phyloP scores from a whole-genome alignment of 1,140 invertebrate genomes.

The Sarcophaga bullata region DNA sequence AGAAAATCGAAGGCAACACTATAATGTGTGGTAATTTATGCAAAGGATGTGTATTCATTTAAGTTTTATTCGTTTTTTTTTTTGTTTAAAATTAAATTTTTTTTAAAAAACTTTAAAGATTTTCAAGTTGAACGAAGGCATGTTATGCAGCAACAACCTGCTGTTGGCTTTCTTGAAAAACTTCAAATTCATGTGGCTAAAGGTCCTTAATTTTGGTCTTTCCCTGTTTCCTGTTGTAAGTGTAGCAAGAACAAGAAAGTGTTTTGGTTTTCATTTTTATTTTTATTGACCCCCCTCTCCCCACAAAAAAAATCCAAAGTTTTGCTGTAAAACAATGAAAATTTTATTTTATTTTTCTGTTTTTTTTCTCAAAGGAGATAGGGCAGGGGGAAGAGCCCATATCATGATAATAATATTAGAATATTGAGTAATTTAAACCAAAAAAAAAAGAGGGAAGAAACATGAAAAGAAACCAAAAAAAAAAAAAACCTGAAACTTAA shows the following conservation, averaged over 20 bases:
- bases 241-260: not conserved
- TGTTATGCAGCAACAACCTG: not conserved
- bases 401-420: conserved; percentile 10
- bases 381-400: not conserved
- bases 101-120: not conserved
- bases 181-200: not conserved
- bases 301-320: no score
- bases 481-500: not conserved
- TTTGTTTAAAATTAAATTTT: not conserved
- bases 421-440: not conserved
- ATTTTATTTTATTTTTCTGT: not conserved
- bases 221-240: not conserved
- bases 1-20: no score
- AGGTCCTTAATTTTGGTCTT: not conserved
- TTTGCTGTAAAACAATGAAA: not conserved
- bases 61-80: no score
- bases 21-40: no score
- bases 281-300: no score
- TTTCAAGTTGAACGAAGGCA: not conserved
- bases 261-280: not conserved
- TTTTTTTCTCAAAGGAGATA: no score
- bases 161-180: not conserved
- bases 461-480: not conserved
- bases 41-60: no score
- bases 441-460: not conserved